A percentile compares a stretch with the other conserved stretches of the same genome.
Conservation (phyloP, 2,113 vertebrate species). For the Lophura nycthemera region DNA sequence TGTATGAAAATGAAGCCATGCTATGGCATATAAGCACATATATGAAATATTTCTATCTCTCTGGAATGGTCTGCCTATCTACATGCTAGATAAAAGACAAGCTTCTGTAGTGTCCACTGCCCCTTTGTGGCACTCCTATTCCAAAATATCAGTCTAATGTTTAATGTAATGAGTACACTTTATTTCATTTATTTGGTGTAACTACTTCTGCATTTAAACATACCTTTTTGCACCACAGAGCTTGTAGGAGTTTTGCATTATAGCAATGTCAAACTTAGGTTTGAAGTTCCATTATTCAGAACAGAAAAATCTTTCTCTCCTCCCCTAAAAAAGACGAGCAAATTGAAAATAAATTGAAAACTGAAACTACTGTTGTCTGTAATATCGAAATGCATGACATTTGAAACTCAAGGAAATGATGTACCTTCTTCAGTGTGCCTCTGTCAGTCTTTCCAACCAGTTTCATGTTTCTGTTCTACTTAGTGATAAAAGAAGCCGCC, state of each 20-base stretch:
- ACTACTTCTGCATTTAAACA: neutral
- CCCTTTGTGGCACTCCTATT: neutral
- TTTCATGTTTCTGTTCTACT: slow-evolving; percentile 10
- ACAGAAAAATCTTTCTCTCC: neutral
- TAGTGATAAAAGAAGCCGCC: slow-evolving; percentile 92
- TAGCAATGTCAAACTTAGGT: neutral
- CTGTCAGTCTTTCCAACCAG: neutral
- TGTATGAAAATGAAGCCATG: neutral
- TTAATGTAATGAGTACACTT: neutral
- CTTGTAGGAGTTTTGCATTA: neutral
- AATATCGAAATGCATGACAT: neutral
- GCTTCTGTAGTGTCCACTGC: neutral
- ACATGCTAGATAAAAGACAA: neutral
- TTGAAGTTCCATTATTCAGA: neutral
- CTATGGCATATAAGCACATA: neutral
- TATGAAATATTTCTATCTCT: neutral
- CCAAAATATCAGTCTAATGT: neutral
- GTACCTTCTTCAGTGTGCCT: neutral
- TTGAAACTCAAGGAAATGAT: neutral
- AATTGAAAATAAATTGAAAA: neutral
- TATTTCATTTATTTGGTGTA: neutral
- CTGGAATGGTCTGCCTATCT: neutral
- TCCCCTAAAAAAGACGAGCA: neutral
- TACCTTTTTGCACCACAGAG: neutral
- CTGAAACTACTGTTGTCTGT: neutral